Evolutionary conservation across 2,888 invertebrate species (phyloP).

Genomic region (Hydraecia micacea): DNA sequence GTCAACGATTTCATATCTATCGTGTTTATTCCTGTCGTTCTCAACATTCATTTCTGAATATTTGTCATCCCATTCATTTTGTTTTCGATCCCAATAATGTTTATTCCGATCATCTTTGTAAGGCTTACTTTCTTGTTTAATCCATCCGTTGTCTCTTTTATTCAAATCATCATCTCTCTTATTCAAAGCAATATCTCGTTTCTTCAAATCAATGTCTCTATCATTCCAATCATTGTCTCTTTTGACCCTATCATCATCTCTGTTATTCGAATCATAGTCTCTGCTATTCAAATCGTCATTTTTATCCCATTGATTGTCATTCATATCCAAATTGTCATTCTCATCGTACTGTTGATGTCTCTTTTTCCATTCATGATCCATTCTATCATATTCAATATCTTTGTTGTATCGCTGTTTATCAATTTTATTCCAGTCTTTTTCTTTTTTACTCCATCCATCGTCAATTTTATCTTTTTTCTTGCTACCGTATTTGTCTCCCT

Average conservation of each 20-base stretch:
- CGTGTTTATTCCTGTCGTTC: background rate
- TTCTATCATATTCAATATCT: background rate
- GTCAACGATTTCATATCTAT: background rate
- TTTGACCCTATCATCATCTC: background rate
- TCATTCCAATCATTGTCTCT: background rate
- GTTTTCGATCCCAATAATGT: background rate
- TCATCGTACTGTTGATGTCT: slow-evolving; percentile 15
- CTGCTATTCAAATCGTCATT: no score
- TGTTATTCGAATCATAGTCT: background rate
- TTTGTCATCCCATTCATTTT: background rate
- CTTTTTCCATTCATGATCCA: slow-evolving; percentile 35
- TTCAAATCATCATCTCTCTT: background rate
- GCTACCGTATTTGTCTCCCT: background rate
- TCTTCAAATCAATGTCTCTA: background rate
- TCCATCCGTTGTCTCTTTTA: background rate
- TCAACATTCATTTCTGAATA: background rate
- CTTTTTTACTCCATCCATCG: background rate
- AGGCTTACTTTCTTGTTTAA: background rate
- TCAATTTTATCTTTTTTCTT: background rate
- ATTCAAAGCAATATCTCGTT: background rate
- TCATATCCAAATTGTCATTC: slow-evolving; percentile 2
- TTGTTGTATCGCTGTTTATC: background rate
- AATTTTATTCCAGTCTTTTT: background rate
- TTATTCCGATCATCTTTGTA: background rate
- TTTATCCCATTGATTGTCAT: background rate